These are phyloP conservation scores for Neotoma lepida DNA, from an alignment of 2,113 vertebrate species.

Conservation along the genomic window DNA sequence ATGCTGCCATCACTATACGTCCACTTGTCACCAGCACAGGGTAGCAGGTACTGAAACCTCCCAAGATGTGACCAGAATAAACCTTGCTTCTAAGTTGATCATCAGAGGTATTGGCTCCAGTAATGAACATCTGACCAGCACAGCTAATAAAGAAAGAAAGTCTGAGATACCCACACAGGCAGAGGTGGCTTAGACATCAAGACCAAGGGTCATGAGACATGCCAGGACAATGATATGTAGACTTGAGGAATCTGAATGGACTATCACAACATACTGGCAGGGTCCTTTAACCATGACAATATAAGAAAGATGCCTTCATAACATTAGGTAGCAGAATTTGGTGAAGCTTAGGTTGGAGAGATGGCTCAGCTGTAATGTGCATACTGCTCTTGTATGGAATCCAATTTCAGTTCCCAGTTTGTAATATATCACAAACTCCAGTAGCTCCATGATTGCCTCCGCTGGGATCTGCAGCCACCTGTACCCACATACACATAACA, in stretches of 20 bases:
- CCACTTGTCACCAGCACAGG: background rate
- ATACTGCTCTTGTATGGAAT: background rate
- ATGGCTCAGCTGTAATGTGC: too few species aligned
- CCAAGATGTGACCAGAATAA: background rate
- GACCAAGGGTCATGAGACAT: background rate
- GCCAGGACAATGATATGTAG: background rate
- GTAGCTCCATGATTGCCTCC: background rate
- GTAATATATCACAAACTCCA: background rate
- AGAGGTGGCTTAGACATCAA: background rate
- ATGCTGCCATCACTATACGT: rapidly evolving
- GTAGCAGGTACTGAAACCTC: background rate
- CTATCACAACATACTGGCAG: background rate
- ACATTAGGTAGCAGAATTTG: background rate
- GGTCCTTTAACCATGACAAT: background rate
- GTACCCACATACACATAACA: background rate
- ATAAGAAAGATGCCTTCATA: background rate
- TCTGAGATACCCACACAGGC: background rate
- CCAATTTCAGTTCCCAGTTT: background rate
- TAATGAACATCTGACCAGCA: background rate
- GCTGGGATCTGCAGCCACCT: background rate
- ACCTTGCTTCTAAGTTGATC: background rate
- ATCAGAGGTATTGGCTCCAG: background rate
- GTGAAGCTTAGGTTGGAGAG: too few species aligned
- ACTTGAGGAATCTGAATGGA: background rate
- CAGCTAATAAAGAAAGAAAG: background rate